Base-by-base conservation (phyloP, 2,797 vertebrate genomes). In the Neostethus bicornis region DNA sequence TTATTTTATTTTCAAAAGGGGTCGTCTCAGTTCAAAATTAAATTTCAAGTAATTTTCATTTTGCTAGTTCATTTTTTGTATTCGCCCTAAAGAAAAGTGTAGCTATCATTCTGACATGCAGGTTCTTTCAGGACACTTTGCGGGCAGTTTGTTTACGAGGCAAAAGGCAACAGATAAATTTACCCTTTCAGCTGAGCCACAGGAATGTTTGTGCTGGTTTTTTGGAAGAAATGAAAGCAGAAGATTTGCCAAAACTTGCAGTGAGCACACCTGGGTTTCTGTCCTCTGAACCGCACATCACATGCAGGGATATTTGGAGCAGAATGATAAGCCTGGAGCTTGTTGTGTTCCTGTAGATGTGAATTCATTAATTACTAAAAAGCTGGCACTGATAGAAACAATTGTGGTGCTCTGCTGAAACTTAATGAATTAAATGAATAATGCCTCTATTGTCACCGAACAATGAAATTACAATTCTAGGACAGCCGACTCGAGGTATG, bases 101-200 rank as follows among this genome's bases (percentile, higher is more conserved):
- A n/a, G n/a, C n/a, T n/a, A n/a, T n/a, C n/a, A n/a, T n/a, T n/a
- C n/a, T n/a, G n/a, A n/a, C n/a, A n/a, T n/a, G n/a, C 52, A 17
- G 61, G 50, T 70, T 50, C 71, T 78, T 73, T 72, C 68, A 83
- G 79, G 70, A 77, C 57, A 74, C 66, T 78, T 80, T 51, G 81
- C 86, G 78, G 79, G 84, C 75, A 75, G 77, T 74, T 81, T 88
- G 81, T 89, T 86, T 86, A 87, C 84, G 84, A 79, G 83, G 66
- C 69, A 60, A 49, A 70, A 81, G 61, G 70, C 83, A 85, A 87
- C 88, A 85, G 80, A 43, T 11, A 69, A 55, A 35, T 78, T 61
- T 17, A 45, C 70, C 75, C 72, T 72, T 76, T 56, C 42, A 32
- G 71, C 66, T 73, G 74, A 61, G 76, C 61, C 55, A 45, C 61